phyloP scores from a whole-genome alignment of 1,140 invertebrate species.

The Pollicipes pollicipes region DNA sequence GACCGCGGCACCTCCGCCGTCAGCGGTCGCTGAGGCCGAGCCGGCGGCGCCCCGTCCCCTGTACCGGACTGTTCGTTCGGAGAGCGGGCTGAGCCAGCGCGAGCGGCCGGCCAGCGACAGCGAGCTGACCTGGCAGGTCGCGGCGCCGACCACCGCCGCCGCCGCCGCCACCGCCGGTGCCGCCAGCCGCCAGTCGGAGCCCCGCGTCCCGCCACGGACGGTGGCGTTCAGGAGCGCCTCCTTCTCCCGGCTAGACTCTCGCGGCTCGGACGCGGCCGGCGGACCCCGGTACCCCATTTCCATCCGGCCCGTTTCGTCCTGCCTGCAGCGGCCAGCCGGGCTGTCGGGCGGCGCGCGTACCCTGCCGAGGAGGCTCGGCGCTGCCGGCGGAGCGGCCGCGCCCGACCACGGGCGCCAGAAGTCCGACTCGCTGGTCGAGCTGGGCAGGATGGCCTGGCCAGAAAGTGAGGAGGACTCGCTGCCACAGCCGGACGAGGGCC shows the following conservation, averaged over 20 bases:
- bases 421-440: not conserved
- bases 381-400: not conserved
- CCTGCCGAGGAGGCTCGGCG: not conserved
- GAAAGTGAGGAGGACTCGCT: not conserved
- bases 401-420: not conserved
- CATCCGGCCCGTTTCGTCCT: too few species aligned
- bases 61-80: too few species aligned
- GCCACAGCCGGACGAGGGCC: not conserved
- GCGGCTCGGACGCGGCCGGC: not conserved
- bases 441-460: not conserved
- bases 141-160: too few species aligned
- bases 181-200: too few species aligned
- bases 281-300: too few species aligned
- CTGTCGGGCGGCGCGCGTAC: not conserved
- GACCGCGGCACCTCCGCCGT: too few species aligned
- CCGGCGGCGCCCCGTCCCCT: too few species aligned
- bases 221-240: not conserved
- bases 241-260: not conserved
- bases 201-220: too few species aligned
- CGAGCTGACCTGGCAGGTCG: not conserved
- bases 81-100: not conserved
- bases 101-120: not conserved
- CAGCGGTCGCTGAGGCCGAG: not conserved
- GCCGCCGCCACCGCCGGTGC: too few species aligned
- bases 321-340: too few species aligned